These are phyloP conservation scores for Rhinichthys osculus DNA, from an alignment of 2,797 vertebrate species.

Conservation along the genomic window DNA sequence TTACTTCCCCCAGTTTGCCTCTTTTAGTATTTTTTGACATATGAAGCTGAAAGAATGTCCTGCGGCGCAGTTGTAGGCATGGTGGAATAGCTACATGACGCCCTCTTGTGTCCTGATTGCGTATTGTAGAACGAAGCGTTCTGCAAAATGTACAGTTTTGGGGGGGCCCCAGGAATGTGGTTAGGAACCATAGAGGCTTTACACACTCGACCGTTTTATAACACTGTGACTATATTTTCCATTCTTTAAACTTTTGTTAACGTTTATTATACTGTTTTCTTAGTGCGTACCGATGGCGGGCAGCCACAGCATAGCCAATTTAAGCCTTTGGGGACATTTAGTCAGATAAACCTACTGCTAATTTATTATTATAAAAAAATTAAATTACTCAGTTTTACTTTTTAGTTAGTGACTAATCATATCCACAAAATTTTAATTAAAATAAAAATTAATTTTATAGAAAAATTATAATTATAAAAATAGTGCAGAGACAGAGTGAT, in stretches of 20 bases:
- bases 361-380: background rate
- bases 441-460: too few species aligned
- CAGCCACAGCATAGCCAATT: background rate
- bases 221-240: background rate
- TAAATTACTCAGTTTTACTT: background rate
- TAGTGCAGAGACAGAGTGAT: background rate
- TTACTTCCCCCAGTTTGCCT: background rate
- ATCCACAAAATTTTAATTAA: background rate
- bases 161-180: too few species aligned
- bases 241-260: background rate
- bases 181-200: too few species aligned
- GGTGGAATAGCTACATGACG: background rate
- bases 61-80: too few species aligned
- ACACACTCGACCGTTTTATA: background rate
- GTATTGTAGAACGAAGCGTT: background rate
- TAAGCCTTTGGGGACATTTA: background rate
- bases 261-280: background rate
- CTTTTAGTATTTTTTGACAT: background rate
- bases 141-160: background rate
- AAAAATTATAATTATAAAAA: too few species aligned
- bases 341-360: background rate
- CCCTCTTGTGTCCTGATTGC: conserved; percentile 14
- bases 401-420: background rate
- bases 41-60: too few species aligned
- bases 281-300: background rate